Percentiles rank a stretch among this genome's conserved stretches.
Evolutionary conservation across 2,888 invertebrate species (phyloP).

Genomic region (Agrypnus murinus): DNA sequence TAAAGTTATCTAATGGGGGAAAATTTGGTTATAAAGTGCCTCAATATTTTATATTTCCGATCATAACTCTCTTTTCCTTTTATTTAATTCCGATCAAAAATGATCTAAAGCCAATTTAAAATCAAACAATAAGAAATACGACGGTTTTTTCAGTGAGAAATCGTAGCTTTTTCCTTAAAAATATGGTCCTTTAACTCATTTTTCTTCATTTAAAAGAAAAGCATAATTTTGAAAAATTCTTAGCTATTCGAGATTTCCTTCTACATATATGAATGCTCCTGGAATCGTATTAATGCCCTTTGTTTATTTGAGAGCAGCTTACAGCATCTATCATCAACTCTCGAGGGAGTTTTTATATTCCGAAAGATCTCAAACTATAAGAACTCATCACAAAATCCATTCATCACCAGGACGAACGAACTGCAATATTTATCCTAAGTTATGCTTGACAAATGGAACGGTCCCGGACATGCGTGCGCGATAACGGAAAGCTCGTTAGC

Average conservation of each 20-base stretch:
- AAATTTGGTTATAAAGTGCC: conserved; percentile 33
- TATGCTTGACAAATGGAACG: conserved; percentile 66
- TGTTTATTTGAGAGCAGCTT: conserved; percentile 53
- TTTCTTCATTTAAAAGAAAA: conserved; percentile 35
- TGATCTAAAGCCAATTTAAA: conserved; percentile 41
- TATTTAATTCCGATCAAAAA: conserved; percentile 28
- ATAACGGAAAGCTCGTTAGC: conserved; percentile 65
- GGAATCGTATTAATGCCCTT: conserved; percentile 44
- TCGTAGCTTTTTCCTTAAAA: conserved; percentile 20
- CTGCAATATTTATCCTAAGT: conserved; percentile 59
- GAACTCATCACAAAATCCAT: conserved; percentile 63
- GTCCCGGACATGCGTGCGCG: conserved; percentile 64
- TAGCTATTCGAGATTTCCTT: neutral
- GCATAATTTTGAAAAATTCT: conserved; percentile 17
- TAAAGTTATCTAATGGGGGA: neutral
- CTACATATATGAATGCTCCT: neutral
- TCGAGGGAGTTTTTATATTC: conserved; percentile 56
- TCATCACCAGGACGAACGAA: conserved; percentile 60
- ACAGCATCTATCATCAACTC: conserved; percentile 55
- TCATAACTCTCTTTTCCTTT: conserved; percentile 32
- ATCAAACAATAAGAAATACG: conserved; percentile 20
- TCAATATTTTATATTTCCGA: conserved; percentile 33
- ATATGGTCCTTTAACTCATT: conserved; percentile 40
- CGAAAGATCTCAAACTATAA: conserved; percentile 45
- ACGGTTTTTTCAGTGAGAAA: conserved; percentile 20